Base-by-base conservation (phyloP, 2,797 vertebrate genomes). In the Ispidina picta region DNA sequence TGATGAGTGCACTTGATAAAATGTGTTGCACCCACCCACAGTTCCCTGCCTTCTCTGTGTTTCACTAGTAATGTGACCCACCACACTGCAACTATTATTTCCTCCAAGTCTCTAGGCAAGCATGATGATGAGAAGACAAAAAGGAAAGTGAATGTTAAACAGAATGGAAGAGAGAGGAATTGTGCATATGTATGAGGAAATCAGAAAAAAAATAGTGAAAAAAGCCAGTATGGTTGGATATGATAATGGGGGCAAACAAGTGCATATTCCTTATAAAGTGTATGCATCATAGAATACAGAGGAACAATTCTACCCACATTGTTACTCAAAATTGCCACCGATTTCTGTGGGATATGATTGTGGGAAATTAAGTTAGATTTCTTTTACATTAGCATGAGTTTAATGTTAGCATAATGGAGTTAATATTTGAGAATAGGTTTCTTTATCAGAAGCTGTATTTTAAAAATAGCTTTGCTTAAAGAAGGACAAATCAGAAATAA, bases 81-180 rank as follows among this genome's bases (percentile, higher is more conserved):
- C 65, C 58, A 65, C 70, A 66, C 71, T 90, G 83, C 84, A 88
- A 55, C 71, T 88, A 58, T 89, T 92, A 86, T 90, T 93, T 89
- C 35, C 54, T 89, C 74, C 62, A 86, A 83, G 51, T 39, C 71
- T 77, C 62, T 68, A 59, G 86, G 83, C 88, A 93, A 83, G 74
- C 58, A n/a, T 58, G 35, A 63, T 73, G 60, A 86, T 74, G 70
- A 73, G 19, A 74, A 89, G 56, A 79, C 63, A 84, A 86, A 74
- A 87, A 65, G 20, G 62, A 25, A 83, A 88, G 33, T 25, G 8
- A 88, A 74, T 88, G 25, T 86, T 88, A 76, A 87, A 31, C 14
- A 83, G 59, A 87, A 78, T 59, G n/a, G 3, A 55, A 91, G 31
- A 84, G 28, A 74, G 72, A 71, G 26, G 33, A 62, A 69, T 69